phyloP scores from a whole-genome alignment of 1,140 invertebrate species.

The Delia radicum region DNA sequence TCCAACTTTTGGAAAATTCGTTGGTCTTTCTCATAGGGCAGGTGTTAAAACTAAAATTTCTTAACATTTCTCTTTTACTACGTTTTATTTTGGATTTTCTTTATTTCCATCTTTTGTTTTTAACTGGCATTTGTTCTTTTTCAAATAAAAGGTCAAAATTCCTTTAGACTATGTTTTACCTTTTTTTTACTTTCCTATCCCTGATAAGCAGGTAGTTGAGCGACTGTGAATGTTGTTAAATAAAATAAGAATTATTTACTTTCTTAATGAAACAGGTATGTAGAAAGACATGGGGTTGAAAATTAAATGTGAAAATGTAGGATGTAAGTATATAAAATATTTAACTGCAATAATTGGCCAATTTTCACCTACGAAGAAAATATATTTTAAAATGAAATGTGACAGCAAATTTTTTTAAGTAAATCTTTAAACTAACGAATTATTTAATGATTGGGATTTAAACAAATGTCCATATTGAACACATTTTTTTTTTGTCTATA shows the following conservation, averaged over 20 bases:
- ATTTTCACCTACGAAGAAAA: background rate
- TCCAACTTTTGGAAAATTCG: background rate
- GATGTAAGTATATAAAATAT: background rate
- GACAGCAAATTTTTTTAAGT: too few relatives aligned
- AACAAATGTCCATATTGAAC: too few relatives aligned
- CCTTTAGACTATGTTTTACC: background rate
- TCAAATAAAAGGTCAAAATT: background rate
- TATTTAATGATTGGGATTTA: too few relatives aligned
- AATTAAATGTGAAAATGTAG: background rate
- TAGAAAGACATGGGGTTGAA: background rate
- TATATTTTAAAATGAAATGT: background rate
- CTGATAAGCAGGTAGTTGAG: constrained; percentile 2
- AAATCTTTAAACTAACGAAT: too few relatives aligned
- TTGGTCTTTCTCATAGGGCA: background rate
- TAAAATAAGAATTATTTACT: constrained; percentile 4
- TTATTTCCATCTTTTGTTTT: background rate
- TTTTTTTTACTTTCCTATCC: background rate
- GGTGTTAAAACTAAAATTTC: constrained; percentile 21
- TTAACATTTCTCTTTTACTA: background rate
- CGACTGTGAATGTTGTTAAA: background rate
- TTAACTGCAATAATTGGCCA: constrained; percentile 16
- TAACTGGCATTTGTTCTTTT: background rate
- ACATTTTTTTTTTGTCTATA: too few relatives aligned
- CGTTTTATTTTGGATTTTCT: background rate
- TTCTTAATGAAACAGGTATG: constrained; percentile 15